These are phyloP conservation scores for Drosophila imparisetae DNA, from an alignment of 2,888 invertebrate genomes.

Conservation along the genomic window DNA sequence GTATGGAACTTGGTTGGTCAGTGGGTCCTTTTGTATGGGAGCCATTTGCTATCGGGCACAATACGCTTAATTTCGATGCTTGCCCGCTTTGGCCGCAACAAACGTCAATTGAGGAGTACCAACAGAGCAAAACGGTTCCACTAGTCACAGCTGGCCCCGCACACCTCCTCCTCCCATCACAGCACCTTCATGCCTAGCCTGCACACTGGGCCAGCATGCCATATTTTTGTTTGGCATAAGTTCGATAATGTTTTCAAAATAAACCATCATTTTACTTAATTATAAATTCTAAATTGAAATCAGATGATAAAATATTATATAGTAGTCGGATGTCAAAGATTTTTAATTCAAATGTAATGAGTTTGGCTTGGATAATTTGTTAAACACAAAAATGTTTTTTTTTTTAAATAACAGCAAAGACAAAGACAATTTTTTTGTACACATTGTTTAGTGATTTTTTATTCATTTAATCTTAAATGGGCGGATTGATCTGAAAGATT, in stretches of 20 bases:
- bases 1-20: constrained; percentile 14
- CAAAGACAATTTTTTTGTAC: background rate
- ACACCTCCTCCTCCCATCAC: background rate
- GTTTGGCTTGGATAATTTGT: background rate
- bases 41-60: constrained; percentile 38
- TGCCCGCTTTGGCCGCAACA: constrained; percentile 38
- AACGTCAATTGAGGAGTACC: constrained; percentile 41
- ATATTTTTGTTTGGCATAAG: background rate
- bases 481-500: background rate
- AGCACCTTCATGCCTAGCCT: background rate
- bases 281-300: background rate
- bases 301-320: background rate
- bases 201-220: background rate
- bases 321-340: background rate
- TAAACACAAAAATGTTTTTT: background rate
- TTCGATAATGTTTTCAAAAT: background rate
- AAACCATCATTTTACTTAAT: background rate
- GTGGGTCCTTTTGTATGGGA: constrained; percentile 27
- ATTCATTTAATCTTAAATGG: background rate
- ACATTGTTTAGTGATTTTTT: background rate
- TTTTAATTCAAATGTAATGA: background rate
- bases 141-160: background rate
- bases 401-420: background rate
- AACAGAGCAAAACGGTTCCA: constrained; percentile 2
- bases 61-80: constrained; percentile 47